phyloP scores from a whole-genome alignment of 2,888 invertebrate genomes.

The Miltochrista miniata region DNA sequence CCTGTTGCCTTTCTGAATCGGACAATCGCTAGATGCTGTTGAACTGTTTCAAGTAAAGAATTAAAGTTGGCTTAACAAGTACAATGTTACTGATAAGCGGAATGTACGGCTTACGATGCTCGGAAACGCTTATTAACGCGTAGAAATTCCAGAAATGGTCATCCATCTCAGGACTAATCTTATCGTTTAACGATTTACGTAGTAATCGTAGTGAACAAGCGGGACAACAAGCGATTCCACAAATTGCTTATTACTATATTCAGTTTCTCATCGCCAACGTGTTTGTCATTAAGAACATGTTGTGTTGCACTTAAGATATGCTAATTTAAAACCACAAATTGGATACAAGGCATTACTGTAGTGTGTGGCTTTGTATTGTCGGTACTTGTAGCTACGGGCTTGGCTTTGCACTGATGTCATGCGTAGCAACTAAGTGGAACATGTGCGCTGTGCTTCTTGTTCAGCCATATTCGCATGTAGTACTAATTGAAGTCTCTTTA shows the following conservation, averaged over 20 bases:
- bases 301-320: constrained; percentile 54
- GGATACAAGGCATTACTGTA: constrained; percentile 42
- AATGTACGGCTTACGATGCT: no score
- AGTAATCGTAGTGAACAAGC: no score
- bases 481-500: not conserved
- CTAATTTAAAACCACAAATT: constrained; percentile 61
- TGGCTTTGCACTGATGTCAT: constrained; percentile 33
- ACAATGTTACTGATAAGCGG: no score
- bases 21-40: no score
- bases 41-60: no score
- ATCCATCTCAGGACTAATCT: not conserved
- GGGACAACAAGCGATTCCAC: not conserved
- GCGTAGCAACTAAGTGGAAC: constrained; percentile 27
- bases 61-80: no score
- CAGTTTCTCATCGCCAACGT: constrained; percentile 25
- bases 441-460: not conserved
- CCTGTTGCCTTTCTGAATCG: no score
- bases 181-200: not conserved
- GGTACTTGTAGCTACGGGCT: constrained; percentile 32
- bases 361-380: constrained; percentile 42
- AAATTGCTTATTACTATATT: constrained; percentile 32
- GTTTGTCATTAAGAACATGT: constrained; percentile 46
- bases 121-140: no score
- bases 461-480: not conserved
- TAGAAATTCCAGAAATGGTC: no score